Evolutionary conservation across 2,888 invertebrate genomes (phyloP), one percentile per base, ranked within the genome.

Genomic region (Leucophenga montana): DNA sequence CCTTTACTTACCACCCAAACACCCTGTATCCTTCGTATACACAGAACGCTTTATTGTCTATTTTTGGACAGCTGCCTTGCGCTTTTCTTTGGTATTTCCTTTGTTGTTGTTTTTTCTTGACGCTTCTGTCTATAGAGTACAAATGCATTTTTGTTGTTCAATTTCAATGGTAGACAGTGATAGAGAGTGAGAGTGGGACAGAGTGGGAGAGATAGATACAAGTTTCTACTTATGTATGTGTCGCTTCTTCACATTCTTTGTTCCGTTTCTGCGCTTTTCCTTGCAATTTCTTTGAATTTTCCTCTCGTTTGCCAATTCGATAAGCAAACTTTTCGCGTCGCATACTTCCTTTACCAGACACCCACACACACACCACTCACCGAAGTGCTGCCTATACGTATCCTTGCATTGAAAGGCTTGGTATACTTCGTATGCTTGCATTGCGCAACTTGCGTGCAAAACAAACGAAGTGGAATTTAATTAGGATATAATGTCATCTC

Each of bases 141-240:
- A 81, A 81, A 81, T 81, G 81, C 81, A 81, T 81, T 82, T 82
- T 83, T 82, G 83, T 82, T 82, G 82, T 82, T 82, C 83, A 81
- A 81, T 83, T 83, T 78, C 31, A 27, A 39, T 39, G 8, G 39
- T 39, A 39, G 39, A 39, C 8, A 39, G 39, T 11, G 39, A 3
- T 1, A 1, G 39, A 39, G 9, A 39, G 8, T 5, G 39, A 39
- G 39, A 27, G 4, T 27, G 27, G 39, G 9, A 39, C 4, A 3
- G 3, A 39, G 11, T 11, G 39, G 8, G 33, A 33, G 8, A 5
- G 8, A 5, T 3, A 33, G 33, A 5, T 5, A 33, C 33, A 33
- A 33, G 3, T 33, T 33, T 33, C 33, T 33, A 33, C 33, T 33
- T 33, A 3, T 33, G 33, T 33, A 33, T 33, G 33, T 33, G 33